phyloP scores from a whole-genome alignment of 2,113 vertebrate species.

The Rattus rattus region DNA sequence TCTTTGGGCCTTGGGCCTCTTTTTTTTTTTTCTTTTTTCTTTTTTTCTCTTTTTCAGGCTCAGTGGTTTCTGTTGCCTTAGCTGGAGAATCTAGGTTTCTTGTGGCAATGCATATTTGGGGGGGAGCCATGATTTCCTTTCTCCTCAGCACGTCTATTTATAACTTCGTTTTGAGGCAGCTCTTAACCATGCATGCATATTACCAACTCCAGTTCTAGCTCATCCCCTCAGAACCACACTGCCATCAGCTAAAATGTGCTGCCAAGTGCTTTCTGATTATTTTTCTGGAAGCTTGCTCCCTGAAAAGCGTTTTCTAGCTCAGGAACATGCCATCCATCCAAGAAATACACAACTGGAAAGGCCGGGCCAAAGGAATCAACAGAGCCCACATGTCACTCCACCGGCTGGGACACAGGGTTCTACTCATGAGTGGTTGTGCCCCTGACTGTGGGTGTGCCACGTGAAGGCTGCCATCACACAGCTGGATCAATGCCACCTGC shows the following conservation, averaged over 20 bases:
- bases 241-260: constrained; percentile 56
- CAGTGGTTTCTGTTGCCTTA: constrained; percentile 31
- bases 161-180: background rate
- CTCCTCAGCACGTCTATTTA: constrained; percentile 55
- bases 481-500: background rate
- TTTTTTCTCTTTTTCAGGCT: background rate
- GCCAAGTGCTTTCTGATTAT: constrained; percentile 45
- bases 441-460: background rate
- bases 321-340: constrained; percentile 56
- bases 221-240: constrained; percentile 29
- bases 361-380: constrained; percentile 14
- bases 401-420: background rate
- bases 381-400: background rate
- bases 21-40: background rate
- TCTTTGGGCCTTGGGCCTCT: background rate
- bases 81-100: constrained; percentile 28
- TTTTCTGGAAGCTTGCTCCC: constrained; percentile 59
- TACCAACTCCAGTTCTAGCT: background rate
- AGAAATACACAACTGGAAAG: constrained; percentile 65
- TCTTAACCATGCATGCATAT: background rate
- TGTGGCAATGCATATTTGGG: background rate
- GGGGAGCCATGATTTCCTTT: background rate
- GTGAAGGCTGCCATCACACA: background rate
- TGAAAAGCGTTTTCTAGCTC: constrained; percentile 51
- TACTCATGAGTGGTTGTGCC: background rate